These are phyloP conservation scores for Pogonomyrmex barbatus DNA, from an alignment of 1,140 invertebrate species.

Conservation along the genomic window DNA sequence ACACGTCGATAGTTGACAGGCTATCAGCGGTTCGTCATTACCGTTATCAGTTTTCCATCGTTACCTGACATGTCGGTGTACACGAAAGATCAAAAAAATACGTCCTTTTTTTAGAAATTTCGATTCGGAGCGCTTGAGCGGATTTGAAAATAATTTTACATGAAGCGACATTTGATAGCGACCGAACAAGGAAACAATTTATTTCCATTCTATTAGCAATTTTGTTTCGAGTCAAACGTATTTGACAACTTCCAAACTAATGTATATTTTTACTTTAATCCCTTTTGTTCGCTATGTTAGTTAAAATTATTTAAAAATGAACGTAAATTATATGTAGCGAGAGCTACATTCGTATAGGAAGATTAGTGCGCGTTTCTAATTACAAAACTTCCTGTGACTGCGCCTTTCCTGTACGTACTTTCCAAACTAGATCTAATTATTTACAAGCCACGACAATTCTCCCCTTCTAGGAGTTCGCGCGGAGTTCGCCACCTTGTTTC, in stretches of 20 bases:
- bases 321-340: not conserved
- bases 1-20: conserved; percentile 15
- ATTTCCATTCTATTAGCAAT: not conserved
- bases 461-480: not conserved
- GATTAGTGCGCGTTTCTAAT: conserved; percentile 49
- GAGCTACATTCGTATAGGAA: not conserved
- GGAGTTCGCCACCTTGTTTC: conserved; percentile 43
- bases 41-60: conserved; percentile 36
- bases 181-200: not conserved
- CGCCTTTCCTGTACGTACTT: conserved; percentile 16
- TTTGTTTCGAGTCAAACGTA: not conserved
- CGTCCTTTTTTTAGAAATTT: not conserved
- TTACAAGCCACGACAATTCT: conserved; percentile 20
- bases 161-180: not conserved
- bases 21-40: conserved; percentile 43
- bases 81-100: not conserved
- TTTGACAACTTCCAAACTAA: not conserved
- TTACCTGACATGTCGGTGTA: not conserved
- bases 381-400: conserved; percentile 36
- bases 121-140: not conserved
- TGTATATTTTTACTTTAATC: not conserved
- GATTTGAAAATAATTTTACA: not conserved
- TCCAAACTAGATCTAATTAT: conserved; percentile 54
- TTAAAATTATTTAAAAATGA: not conserved
- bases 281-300: not conserved